Evolutionary conservation across 2,888 invertebrate species (phyloP), one percentile per base, ranked within the genome.

Genomic region (Halocaridina rubra): DNA sequence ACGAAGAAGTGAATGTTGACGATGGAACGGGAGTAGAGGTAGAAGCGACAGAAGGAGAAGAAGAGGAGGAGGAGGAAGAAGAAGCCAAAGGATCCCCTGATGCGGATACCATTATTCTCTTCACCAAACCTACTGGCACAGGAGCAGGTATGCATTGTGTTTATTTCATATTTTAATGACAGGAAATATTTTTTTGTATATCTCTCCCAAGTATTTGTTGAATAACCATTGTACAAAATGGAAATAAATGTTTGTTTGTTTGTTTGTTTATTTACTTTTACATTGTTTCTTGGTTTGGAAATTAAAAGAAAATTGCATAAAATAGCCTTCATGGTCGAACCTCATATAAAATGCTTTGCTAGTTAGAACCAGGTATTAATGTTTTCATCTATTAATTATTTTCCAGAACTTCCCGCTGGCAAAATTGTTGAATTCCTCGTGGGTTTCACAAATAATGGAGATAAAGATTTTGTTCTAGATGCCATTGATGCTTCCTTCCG

Each of bases 401-500:
- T 85, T 88, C 46, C 86, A 89, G 98, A 98, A 91, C 92, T 98
- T 59, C 96, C 97, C 90, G 98, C 96, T 89, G 98, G 99, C 61
- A 94, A 94, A 90, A 94, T 97, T 71, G 98, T 98, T 0, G 97
- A 98, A 91, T 96, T 98, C 91, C 93, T 99, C 0, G 96, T 99
- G 87, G 98, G 99, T 27, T 98, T 99, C 92, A 94, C 94, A 80
- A 99, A 99, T 93, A 97, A 96, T 90, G 99, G 98, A 72, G 93
- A 94, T 85, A 94, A 95, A 89, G 97, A 98, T 89, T 98, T 98
- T 90, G 91, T 95, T 29, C 94, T 99, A 27, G 98, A 99, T 90
- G 95, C 95, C 5, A 93, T 99, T 90, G 99, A 99, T 90, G 98
- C 98, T 0, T 98, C 99, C 0, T 98, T 99, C 94, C 80, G 88